Percentiles rank a stretch among this genome's conserved stretches.
phyloP scores from a whole-genome alignment of 2,888 invertebrate species.

The Priocnemis perturbator region DNA sequence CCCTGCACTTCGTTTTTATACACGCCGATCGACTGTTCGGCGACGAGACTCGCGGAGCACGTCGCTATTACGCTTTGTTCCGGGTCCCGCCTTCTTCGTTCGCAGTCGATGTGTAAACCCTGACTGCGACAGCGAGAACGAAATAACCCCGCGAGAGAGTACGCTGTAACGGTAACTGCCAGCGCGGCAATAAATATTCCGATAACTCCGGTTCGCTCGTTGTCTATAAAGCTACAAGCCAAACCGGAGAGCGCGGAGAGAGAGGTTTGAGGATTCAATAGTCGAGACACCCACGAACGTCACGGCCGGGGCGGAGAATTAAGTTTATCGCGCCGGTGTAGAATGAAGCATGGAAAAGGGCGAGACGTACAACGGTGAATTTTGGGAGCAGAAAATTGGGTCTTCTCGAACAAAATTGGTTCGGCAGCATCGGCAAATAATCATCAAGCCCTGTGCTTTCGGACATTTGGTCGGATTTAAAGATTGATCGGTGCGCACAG shows the following conservation, averaged over 20 bases:
- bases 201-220: constrained; percentile 6
- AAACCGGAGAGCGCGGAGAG: too few relatives aligned
- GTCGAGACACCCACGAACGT: neutral
- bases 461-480: too few relatives aligned
- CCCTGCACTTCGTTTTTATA: too few relatives aligned
- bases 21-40: neutral
- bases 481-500: too few relatives aligned
- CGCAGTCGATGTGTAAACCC: constrained; percentile 15
- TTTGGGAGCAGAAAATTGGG: too few relatives aligned
- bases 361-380: too few relatives aligned
- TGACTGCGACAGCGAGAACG: neutral
- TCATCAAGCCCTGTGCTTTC: too few relatives aligned
- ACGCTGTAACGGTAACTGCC: constrained; percentile 12
- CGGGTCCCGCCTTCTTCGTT: constrained; percentile 14
- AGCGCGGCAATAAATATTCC: constrained; percentile 15
- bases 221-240: constrained; percentile 6
- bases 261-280: constrained; percentile 8
- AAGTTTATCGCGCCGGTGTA: too few relatives aligned
- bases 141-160: constrained; percentile 14
- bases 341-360: too few relatives aligned
- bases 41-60: constrained; percentile 3
- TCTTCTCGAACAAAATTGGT: too few relatives aligned
- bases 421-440: too few relatives aligned
- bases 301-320: too few relatives aligned
- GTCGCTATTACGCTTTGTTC: constrained; percentile 13